These are phyloP conservation scores for Entomyzon cyanotis DNA, from an alignment of 2,113 vertebrate species.

Conservation along the genomic window DNA sequence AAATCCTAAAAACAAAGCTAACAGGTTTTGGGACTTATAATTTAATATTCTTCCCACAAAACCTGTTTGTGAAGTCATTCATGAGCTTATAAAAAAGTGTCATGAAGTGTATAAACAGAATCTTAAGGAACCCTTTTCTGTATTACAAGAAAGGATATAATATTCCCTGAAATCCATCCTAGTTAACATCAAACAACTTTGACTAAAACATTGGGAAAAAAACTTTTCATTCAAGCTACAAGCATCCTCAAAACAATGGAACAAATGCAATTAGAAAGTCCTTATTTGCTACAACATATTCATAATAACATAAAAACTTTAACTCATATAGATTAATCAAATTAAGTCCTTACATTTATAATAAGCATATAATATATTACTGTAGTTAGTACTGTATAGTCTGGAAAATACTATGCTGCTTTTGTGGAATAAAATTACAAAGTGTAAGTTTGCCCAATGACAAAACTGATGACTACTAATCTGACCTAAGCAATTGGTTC, in stretches of 20 bases:
- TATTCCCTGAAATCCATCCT: background rate
- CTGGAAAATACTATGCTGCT: slow-evolving; percentile 7
- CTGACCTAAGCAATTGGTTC: background rate
- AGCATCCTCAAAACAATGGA: background rate
- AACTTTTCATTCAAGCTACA: background rate
- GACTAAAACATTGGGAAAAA: background rate
- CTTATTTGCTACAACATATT: background rate
- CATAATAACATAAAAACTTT: background rate
- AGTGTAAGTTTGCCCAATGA: background rate
- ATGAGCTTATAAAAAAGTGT: background rate
- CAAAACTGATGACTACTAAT: background rate
- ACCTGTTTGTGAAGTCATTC: background rate
- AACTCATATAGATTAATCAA: background rate
- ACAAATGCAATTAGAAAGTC: background rate
- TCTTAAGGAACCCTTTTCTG: background rate
- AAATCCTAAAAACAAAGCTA: background rate
- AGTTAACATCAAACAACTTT: background rate
- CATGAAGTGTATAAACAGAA: background rate
- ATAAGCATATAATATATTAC: background rate
- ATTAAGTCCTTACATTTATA: background rate
- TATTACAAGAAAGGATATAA: background rate
- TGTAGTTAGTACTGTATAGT: background rate
- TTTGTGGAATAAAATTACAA: background rate
- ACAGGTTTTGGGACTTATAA: background rate
- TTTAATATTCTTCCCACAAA: background rate